Conservation (phyloP, 2,113 vertebrate species). For the Lepidothrix coronata region DNA sequence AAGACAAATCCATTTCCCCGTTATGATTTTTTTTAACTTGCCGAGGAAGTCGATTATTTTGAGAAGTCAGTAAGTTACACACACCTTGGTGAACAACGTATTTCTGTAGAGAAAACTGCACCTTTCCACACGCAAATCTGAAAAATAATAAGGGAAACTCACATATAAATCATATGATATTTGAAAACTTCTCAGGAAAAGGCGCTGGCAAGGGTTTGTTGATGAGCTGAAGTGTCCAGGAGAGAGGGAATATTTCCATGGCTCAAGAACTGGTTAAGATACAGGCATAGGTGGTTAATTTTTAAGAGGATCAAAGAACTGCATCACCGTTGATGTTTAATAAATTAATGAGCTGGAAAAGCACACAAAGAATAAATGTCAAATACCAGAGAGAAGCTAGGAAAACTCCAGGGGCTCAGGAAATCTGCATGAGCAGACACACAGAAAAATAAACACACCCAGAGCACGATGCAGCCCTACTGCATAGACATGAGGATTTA, state of each 20-base stretch:
- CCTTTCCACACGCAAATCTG: neutral
- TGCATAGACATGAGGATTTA: neutral
- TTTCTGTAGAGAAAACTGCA: neutral
- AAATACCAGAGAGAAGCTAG: neutral
- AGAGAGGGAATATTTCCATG: neutral
- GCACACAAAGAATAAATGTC: neutral
- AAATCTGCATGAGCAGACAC: neutral
- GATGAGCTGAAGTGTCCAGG: neutral
- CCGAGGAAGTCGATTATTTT: neutral
- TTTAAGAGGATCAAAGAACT: neutral
- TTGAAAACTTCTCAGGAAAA: neutral
- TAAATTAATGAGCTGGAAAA: conserved; percentile 27
- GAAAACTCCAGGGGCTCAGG: neutral
- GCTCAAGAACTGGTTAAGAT: neutral
- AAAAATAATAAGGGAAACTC: neutral
- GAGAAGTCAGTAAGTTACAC: neutral
- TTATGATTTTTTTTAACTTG: rapidly evolving
- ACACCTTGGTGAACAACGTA: neutral
- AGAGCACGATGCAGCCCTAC: neutral
- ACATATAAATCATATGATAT: rapidly evolving
- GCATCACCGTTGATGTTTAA: neutral
- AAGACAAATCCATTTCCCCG: neutral
- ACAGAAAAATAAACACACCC: neutral
- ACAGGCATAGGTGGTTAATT: neutral
- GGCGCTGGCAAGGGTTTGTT: neutral